Percentiles rank a stretch among this genome's conserved stretches.
phyloP scores from a whole-genome alignment of 2,888 invertebrate species.

The Cataglyphis cursor region DNA sequence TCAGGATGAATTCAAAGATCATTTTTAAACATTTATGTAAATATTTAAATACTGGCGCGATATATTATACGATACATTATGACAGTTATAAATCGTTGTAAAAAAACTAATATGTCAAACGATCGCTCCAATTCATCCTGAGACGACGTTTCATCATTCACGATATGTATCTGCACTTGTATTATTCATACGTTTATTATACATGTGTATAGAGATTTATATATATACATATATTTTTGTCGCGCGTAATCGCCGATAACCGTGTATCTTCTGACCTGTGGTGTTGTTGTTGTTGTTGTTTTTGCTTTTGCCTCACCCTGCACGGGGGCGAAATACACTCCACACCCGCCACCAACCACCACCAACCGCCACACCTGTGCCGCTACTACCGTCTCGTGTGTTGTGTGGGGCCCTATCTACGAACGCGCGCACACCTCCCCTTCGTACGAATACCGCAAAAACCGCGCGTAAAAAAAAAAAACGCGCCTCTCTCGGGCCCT shows the following conservation, averaged over 20 bases:
- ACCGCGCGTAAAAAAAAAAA: conserved; percentile 46
- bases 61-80: background rate
- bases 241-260: conserved; percentile 63
- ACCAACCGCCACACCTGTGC: conserved; percentile 75
- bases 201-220: conserved; percentile 8
- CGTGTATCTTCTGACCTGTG: conserved; percentile 79
- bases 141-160: background rate
- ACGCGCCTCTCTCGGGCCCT: conserved; percentile 62
- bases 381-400: conserved; percentile 70
- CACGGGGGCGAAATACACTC: conserved; percentile 77
- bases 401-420: conserved; percentile 71
- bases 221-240: conserved; percentile 48
- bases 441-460: conserved; percentile 59
- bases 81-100: background rate
- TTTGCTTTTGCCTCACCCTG: conserved; percentile 81
- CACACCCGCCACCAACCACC: conserved; percentile 75
- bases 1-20: conserved; percentile 66
- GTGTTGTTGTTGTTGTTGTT: conserved; percentile 81
- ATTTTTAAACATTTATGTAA: background rate
- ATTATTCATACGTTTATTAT: conserved; percentile 43
- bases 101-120: background rate
- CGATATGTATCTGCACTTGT: conserved; percentile 37
- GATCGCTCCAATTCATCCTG: conserved; percentile 27
- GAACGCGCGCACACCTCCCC: conserved; percentile 64
- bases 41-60: background rate